Percentiles rank a stretch among this genome's conserved stretches.
phyloP scores from a whole-genome alignment of 2,888 invertebrate species.

The Caenorhabditis wallacei region DNA sequence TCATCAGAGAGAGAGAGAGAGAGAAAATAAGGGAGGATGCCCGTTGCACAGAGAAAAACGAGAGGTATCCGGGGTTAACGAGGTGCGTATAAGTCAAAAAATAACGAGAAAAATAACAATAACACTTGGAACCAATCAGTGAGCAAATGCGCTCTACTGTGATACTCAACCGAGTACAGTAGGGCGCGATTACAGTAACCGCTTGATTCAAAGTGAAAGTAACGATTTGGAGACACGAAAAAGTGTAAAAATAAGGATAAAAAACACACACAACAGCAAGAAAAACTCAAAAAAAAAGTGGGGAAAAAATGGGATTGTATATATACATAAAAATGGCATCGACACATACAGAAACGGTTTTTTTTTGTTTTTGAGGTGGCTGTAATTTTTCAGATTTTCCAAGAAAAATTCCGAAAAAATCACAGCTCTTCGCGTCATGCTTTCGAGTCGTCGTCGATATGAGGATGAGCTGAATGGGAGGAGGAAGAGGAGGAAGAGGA shows the following conservation, averaged over 20 bases:
- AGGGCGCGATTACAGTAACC: too few species aligned
- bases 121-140: too few species aligned
- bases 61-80: slow-evolving; percentile 41
- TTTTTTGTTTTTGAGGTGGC: not conserved
- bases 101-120: too few species aligned
- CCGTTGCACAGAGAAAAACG: slow-evolving; percentile 42
- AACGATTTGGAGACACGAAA: slow-evolving; percentile 31
- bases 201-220: too few species aligned
- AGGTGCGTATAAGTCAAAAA: too few species aligned
- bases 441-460: slow-evolving; percentile 29
- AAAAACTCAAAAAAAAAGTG: not conserved
- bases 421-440: slow-evolving; percentile 55
- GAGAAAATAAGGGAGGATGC: not conserved
- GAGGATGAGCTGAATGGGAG: slow-evolving; percentile 24
- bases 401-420: not conserved
- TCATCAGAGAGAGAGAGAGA: not conserved
- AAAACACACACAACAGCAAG: slow-evolving; percentile 52
- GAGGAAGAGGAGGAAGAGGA: slow-evolving; percentile 40
- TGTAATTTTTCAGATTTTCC: slow-evolving; percentile 8
- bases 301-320: not conserved
- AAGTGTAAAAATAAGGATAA: slow-evolving; percentile 24
- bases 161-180: too few species aligned
- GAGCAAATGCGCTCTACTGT: too few species aligned
- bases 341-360: slow-evolving; percentile 54
- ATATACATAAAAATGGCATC: slow-evolving; percentile 51